These are phyloP conservation scores for Eubucco bourcierii DNA, from an alignment of 2,113 vertebrate species.

Conservation along the genomic window DNA sequence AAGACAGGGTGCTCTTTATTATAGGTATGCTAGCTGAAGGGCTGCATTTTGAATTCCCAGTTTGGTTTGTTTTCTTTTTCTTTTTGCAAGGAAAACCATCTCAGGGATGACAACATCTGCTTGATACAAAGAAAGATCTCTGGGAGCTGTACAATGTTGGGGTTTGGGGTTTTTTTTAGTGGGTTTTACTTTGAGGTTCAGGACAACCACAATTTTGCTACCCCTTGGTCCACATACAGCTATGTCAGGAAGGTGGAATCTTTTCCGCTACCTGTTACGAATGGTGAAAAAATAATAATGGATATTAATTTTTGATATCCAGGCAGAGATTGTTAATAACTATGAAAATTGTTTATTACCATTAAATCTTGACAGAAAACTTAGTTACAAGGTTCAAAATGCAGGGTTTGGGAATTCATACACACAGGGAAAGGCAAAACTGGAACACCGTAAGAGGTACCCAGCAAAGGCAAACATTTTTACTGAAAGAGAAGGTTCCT, in stretches of 20 bases:
- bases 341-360: no score
- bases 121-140: not conserved
- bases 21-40: not conserved
- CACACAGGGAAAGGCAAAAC: no score
- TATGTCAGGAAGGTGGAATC: not conserved
- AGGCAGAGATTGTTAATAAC: no score
- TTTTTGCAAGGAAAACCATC: not conserved
- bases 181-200: not conserved
- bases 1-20: not conserved
- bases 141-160: not conserved
- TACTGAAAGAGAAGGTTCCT: no score
- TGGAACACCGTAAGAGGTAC: no score
- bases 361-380: no score
- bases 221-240: not conserved
- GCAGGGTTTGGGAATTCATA: no score
- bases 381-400: no score
- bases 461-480: no score
- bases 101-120: not conserved
- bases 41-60: not conserved
- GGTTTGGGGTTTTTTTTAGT: not conserved
- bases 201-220: not conserved
- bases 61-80: not conserved
- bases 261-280: not conserved
- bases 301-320: no score
- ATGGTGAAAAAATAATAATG: no score